Evolutionary conservation across 1,140 invertebrate species (phyloP).

Genomic region (Trichomalopsis sarcophagae): DNA sequence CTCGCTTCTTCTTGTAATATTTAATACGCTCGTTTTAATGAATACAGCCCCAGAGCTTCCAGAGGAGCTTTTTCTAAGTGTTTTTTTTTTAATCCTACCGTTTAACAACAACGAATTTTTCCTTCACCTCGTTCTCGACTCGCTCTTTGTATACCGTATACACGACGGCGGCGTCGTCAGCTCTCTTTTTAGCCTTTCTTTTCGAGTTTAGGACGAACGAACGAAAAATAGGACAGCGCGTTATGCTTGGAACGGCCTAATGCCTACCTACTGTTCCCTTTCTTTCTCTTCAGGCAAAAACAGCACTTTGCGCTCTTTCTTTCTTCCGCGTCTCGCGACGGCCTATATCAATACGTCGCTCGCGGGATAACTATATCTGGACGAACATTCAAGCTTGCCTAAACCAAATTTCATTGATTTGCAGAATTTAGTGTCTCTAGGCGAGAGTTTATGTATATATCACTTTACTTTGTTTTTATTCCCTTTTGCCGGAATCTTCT

Average conservation of each 20-base stretch:
- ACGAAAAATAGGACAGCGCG: constrained; percentile 10
- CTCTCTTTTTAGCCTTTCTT: not conserved
- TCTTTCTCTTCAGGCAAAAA: constrained; percentile 50
- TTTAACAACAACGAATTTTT: constrained; percentile 66
- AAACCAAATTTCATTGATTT: constrained; percentile 42
- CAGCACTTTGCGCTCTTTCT: constrained; percentile 12
- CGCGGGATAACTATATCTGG: not conserved
- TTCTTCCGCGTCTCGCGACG: not conserved
- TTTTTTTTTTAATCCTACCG: constrained; percentile 57
- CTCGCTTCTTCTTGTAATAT: not conserved
- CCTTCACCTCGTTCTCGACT: not conserved
- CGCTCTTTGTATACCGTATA: not conserved
- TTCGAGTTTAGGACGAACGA: not conserved
- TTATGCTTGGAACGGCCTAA: not conserved
- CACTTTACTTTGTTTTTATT: not conserved
- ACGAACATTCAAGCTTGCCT: constrained; percentile 46
- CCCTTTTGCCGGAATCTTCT: not conserved
- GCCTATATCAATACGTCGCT: not conserved
- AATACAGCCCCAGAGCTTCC: constrained; percentile 65
- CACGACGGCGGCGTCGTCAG: not conserved
- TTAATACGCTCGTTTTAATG: constrained; percentile 7
- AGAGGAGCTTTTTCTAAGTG: constrained; percentile 54
- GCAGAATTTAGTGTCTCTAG: constrained; percentile 13
- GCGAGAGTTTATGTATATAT: not conserved
- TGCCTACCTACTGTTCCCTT: not conserved